Evolutionary conservation across 2,888 invertebrate genomes (phyloP), one percentile per base, ranked within the genome.

Genomic region (Listrodromus nycthemerus): DNA sequence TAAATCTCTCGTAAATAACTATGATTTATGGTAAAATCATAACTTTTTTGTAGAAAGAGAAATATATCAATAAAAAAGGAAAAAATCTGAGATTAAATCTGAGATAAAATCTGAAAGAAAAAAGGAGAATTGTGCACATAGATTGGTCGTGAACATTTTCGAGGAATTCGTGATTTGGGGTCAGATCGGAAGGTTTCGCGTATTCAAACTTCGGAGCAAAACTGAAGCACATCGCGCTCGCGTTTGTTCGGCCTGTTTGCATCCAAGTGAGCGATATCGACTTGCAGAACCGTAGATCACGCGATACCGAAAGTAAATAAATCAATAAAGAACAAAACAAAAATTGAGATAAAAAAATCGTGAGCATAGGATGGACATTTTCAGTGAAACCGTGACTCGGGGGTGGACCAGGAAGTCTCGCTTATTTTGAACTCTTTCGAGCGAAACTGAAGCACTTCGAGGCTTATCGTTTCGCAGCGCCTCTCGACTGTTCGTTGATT

Each of bases 401-500:
- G 30, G 27, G 16, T 27, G 58, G 19, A 61, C 61, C 30, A 16
- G 30, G 27, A 61, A 4, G n/a, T 27, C n/a, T 27, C 27, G 27
- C 27, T 61, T 61, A 27, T 61, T 30, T 27, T 16, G 61, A 61
- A 30, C 7, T 27, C 61, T 27, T 27, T 61, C 61, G 27, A 61
- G 61, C 61, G 61, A 61, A 13, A 16, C 27, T 27, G 27, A 30
- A 61, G 30, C 61, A 61, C 61, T 30, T 16, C 27, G 61, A 61
- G 61, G 61, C 61, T 61, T 61, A 61, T 61, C 30, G 61, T 24
- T 61, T 27, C 61, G 27, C 61, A 13, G 61, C 27, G 13, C 61
- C 61, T 61, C 61, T 61, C 61, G 61, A 61, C 16, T 61, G 13
- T 27, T 61, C 61, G 61, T 30, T 61, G 61, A 30, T 61, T 30